Evolutionary conservation across 2,797 vertebrate genomes (phyloP).

Genomic region (Girardinus metallicus): DNA sequence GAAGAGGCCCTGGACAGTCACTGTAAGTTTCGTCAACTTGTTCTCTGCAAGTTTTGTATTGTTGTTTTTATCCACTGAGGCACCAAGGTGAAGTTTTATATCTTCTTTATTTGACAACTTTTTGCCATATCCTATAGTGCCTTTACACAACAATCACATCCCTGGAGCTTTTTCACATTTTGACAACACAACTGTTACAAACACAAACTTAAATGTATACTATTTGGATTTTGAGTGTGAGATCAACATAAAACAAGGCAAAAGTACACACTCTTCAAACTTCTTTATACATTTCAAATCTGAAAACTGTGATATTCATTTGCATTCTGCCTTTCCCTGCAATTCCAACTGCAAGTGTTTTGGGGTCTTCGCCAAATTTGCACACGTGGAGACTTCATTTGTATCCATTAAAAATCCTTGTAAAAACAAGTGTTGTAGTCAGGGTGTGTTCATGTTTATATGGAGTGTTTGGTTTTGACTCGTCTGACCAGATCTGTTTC

Average conservation of each 20-base stretch:
- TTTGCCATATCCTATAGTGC: background rate
- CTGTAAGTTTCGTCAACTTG: background rate
- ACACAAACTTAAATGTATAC: background rate
- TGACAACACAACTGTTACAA: background rate
- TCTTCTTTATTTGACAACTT: background rate
- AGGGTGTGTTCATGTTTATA: background rate
- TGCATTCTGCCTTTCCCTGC: too few relatives aligned
- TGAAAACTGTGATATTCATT: background rate
- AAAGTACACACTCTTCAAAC: background rate
- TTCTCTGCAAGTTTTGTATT: background rate
- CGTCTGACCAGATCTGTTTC: background rate
- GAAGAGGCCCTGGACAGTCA: background rate
- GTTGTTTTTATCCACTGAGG: background rate
- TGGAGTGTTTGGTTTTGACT: background rate
- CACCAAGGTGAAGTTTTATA: background rate
- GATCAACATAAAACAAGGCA: background rate
- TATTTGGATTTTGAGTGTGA: background rate
- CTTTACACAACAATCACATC: background rate
- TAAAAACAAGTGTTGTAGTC: background rate
- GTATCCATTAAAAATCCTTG: background rate
- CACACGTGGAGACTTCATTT: too few relatives aligned
- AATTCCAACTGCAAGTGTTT: too few relatives aligned
- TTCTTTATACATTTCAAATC: background rate
- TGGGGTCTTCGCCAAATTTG: too few relatives aligned
- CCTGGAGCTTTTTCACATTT: background rate